phyloP scores from a whole-genome alignment of 2,113 vertebrate species.

The Sinocyclocheilus anshuiensis region DNA sequence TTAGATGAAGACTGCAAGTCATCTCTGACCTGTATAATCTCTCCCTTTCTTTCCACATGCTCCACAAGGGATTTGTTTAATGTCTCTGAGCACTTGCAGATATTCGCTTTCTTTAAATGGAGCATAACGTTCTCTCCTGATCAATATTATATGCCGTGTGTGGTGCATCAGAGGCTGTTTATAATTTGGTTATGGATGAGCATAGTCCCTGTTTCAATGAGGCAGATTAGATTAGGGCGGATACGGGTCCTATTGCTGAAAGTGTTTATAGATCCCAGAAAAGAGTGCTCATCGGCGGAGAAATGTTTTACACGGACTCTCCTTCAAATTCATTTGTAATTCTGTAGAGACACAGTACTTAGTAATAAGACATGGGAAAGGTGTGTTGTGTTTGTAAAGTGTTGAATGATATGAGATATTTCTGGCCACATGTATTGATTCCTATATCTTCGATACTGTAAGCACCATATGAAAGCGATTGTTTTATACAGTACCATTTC shows the following conservation, averaged over 20 bases:
- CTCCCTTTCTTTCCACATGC: not conserved
- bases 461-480: not conserved
- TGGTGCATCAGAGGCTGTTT: slow-evolving; percentile 59
- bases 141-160: slow-evolving; percentile 66
- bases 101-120: slow-evolving; percentile 51
- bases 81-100: slow-evolving; percentile 49
- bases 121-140: slow-evolving; percentile 53
- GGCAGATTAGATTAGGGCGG: slow-evolving; percentile 66
- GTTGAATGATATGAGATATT: not conserved
- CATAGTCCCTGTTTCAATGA: slow-evolving; percentile 65
- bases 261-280: slow-evolving; percentile 76
- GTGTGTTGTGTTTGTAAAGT: slow-evolving; percentile 26
- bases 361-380: slow-evolving; percentile 22
- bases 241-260: slow-evolving; percentile 76
- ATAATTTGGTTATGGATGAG: slow-evolving; percentile 69
- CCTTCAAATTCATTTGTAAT: slow-evolving; percentile 64
- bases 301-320: slow-evolving; percentile 73
- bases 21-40: not conserved
- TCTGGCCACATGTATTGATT: slow-evolving; percentile 24
- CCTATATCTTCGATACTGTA: slow-evolving; percentile 8
- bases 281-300: slow-evolving; percentile 62
- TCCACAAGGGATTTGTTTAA: slow-evolving; percentile 34
- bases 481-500: not conserved
- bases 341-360: slow-evolving; percentile 47
- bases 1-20: not conserved